phyloP scores from a whole-genome alignment of 2,113 vertebrate genomes.

The Mirounga angustirostris region DNA sequence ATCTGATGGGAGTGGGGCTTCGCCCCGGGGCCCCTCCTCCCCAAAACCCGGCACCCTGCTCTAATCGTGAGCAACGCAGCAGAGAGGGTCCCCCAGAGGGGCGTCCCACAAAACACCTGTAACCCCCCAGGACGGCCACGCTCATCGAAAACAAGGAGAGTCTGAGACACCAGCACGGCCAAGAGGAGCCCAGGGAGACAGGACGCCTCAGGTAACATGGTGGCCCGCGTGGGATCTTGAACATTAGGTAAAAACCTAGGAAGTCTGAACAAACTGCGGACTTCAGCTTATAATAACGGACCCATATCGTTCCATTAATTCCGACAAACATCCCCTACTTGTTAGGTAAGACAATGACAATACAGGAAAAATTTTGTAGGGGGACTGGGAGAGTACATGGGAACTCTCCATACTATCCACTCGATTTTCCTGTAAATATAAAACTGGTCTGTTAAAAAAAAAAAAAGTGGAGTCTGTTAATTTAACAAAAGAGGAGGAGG shows the following conservation, averaged over 20 bases:
- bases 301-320: neutral
- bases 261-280: neutral
- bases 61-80: neutral
- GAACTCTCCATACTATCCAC: neutral
- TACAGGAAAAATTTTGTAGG: neutral
- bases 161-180: neutral
- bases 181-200: neutral
- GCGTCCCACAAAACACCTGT: too few species aligned
- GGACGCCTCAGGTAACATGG: fast-evolving
- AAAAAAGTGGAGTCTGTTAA: neutral
- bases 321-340: too few species aligned
- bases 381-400: fast-evolving
- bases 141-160: neutral
- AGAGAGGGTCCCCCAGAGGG: neutral
- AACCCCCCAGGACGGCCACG: too few species aligned
- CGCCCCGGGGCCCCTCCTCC: neutral
- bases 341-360: too few species aligned
- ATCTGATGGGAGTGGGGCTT: too few species aligned
- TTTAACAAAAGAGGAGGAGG: neutral
- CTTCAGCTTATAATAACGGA: too few species aligned
- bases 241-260: neutral
- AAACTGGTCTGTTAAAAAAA: neutral
- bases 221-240: neutral
- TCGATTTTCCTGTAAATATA: neutral
- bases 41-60: neutral